Evolutionary conservation across 2,888 invertebrate genomes (phyloP), one percentile per base, ranked within the genome.

Genomic region (Melanargia galathea): DNA sequence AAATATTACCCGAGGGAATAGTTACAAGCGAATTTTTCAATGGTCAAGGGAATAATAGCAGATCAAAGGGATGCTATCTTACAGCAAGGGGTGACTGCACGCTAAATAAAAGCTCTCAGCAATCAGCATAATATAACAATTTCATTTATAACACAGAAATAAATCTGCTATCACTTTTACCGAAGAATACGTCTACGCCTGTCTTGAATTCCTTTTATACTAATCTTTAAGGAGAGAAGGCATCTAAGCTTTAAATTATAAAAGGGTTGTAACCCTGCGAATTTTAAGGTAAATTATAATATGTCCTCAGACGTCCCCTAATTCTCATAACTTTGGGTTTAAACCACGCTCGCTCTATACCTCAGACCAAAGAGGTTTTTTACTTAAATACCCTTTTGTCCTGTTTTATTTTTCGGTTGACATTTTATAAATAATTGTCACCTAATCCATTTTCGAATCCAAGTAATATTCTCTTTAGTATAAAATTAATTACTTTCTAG

Each of bases 51-150:
- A 81, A 85, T 83, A 85, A 84, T 86, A 81, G 33, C 51, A 83
- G 81, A 83, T 83, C 81, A 82, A 83, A 87, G 82, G 77, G 79
- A 83, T 83, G 78, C 82, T 83, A 84, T 81, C 73, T 78, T 68
- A 70, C 73, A 71, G 62, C 67, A 73, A 46, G 77, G 84, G 83
- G 78, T 78, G 77, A 76, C 75, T 76, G 74, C 75, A 76, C 78
- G 77, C 71, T 64, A 60, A 26, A n/a, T 49, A 26, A 49, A 49
- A 16, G 49, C 10, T 16, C 10, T 16, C 16, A 11, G 26, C n/a
- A n/a, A n/a, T n/a, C n/a, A n/a, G 30, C 30, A 30, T n/a, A 5
- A 13, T 24, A 26, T 49, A 16, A 1, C 6, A 22, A 48, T 48
- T 48, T 22, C 22, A 48, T 46, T 13, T 13, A 46, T 22, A 4